Evolutionary conservation across 2,797 vertebrate species (phyloP).

Genomic region (Cossypha niveicapilla): DNA sequence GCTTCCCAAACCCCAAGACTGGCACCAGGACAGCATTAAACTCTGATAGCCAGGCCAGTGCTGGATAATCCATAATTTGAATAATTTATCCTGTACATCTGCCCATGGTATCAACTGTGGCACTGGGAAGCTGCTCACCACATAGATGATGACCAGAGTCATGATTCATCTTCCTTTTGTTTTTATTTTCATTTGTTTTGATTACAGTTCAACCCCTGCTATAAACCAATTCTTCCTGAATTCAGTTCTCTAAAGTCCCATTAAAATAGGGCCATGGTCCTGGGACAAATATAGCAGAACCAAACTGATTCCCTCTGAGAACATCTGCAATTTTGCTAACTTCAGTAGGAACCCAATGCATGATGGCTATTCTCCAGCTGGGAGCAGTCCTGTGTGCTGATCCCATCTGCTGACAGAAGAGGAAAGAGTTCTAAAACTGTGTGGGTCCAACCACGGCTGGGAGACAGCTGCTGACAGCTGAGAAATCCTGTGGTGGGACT

Average conservation of each 20-base stretch:
- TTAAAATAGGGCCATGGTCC: not conserved
- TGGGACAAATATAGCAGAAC: not conserved
- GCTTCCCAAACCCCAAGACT: not conserved
- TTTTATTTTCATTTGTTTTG: not conserved
- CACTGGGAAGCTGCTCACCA: not conserved
- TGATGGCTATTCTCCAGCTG: not conserved
- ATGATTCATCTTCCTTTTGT: accelerated
- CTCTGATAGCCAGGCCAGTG: not conserved
- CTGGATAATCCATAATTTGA: not conserved
- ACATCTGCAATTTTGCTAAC: not conserved
- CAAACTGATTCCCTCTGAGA: not conserved
- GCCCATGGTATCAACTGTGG: not conserved
- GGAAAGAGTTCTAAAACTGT: not conserved
- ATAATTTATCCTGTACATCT: not conserved
- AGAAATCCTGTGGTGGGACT: not conserved
- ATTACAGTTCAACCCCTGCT: not conserved
- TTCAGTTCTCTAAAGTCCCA: not conserved
- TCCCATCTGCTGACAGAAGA: not conserved
- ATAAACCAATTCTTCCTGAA: not conserved
- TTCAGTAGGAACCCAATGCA: not conserved
- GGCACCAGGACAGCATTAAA: not conserved
- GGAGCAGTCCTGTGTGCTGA: not conserved
- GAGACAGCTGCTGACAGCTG: not conserved
- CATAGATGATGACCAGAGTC: not conserved
- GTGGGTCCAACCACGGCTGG: accelerated